Conservation (phyloP, 2,888 invertebrate genomes). For the Eutolmus rufibarbis region DNA sequence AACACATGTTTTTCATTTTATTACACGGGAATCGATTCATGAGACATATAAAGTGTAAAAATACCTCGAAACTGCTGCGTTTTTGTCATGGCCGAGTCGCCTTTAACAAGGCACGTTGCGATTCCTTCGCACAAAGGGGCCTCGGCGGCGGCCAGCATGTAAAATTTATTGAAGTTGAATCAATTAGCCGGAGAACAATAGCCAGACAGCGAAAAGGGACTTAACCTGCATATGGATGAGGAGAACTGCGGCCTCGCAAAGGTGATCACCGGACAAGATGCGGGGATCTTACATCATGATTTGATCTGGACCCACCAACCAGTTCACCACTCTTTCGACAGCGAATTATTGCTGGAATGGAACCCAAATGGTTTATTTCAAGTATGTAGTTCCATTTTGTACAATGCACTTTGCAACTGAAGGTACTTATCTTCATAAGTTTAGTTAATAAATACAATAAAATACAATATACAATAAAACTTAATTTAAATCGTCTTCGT, state of each 20-base stretch:
- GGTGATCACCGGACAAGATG: constrained; percentile 24
- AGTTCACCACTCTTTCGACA: neutral
- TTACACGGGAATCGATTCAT: constrained; percentile 47
- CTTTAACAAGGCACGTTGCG: constrained; percentile 25
- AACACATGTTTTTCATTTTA: constrained; percentile 49
- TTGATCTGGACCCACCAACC: constrained; percentile 33
- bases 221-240: constrained; percentile 46
- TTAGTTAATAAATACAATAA: neutral
- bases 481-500: no score
- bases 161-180: constrained; percentile 49
- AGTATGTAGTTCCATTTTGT: neutral
- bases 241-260: neutral
- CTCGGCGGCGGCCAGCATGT: constrained; percentile 37
- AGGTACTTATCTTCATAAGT: neutral
- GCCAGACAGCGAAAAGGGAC: constrained; percentile 45
- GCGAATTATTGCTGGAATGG: neutral
- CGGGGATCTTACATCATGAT: constrained; percentile 20
- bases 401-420: neutral
- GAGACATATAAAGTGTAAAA: constrained; percentile 47
- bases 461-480: no score
- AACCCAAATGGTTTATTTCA: neutral
- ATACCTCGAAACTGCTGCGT: constrained; percentile 42
- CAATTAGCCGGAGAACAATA: constrained; percentile 49
- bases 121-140: neutral
- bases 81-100: constrained; percentile 15